These are phyloP conservation scores for Cheirogaleus medius DNA, from an alignment of 2,113 vertebrate genomes.

Conservation along the genomic window DNA sequence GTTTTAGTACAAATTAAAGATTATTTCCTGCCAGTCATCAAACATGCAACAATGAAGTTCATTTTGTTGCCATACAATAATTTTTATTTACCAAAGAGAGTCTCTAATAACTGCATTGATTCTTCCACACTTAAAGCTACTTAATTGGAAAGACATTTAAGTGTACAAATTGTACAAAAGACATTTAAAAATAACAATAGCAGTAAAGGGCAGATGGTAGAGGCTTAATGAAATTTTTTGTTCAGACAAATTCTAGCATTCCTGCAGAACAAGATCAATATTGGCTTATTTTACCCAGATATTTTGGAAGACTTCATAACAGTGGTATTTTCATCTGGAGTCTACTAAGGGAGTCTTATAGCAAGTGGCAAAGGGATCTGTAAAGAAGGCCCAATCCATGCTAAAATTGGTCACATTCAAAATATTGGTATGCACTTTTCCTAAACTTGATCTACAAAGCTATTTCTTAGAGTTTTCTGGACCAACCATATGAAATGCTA, in stretches of 20 bases:
- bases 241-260: slow-evolving; percentile 74
- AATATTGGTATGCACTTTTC: neutral
- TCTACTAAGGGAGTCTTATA: neutral
- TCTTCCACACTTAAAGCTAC: slow-evolving; percentile 58
- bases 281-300: slow-evolving; percentile 64
- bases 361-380: neutral
- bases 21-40: slow-evolving; percentile 45
- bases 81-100: slow-evolving; percentile 78
- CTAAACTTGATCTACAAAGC: neutral
- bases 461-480: neutral
- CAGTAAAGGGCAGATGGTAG: slow-evolving; percentile 71
- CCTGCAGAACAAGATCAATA: slow-evolving; percentile 78
- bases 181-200: slow-evolving; percentile 75
- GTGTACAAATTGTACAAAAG: slow-evolving; percentile 53
- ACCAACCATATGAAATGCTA: neutral
- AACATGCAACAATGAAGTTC: slow-evolving; percentile 20
- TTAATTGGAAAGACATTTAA: slow-evolving; percentile 70
- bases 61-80: slow-evolving; percentile 73
- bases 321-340: slow-evolving; percentile 35
- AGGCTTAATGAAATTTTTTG: slow-evolving; percentile 81
- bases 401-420: neutral
- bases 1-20: slow-evolving; percentile 58
- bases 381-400: neutral
- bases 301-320: slow-evolving; percentile 2
- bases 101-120: slow-evolving; percentile 77